These are phyloP conservation scores for Alligator mississippiensis DNA, from an alignment of 2,113 vertebrate species.

Conservation along the genomic window DNA sequence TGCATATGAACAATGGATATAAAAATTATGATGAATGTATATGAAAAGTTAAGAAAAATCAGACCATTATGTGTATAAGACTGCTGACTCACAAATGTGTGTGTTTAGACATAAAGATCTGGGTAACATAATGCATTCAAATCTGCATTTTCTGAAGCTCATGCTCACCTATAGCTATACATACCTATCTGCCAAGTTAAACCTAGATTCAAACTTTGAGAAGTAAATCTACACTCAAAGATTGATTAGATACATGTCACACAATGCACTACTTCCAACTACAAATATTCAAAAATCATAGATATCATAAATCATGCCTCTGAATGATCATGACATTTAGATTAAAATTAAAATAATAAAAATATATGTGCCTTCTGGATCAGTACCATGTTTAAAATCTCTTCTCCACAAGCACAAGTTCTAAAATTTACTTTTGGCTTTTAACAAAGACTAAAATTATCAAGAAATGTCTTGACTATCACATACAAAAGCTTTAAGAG, in stretches of 20 bases:
- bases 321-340: not conserved
- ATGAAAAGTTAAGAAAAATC: not conserved
- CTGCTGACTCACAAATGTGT: too few species aligned
- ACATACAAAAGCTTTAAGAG: not conserved
- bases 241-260: not conserved
- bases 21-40: not conserved
- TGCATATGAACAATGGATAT: too few species aligned
- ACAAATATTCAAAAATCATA: not conserved
- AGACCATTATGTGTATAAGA: not conserved
- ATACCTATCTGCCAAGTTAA: not conserved
- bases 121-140: not conserved
- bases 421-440: not conserved
- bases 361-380: not conserved
- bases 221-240: not conserved
- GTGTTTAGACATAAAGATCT: not conserved
- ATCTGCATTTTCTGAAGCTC: not conserved
- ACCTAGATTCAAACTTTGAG: not conserved
- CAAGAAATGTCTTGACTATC: not conserved
- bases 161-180: not conserved
- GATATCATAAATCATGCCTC: not conserved
- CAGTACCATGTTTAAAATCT: not conserved
- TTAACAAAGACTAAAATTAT: not conserved
- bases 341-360: not conserved
- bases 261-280: not conserved
- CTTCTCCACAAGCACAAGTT: not conserved